Evolutionary conservation across 2,888 invertebrate genomes (phyloP).

Genomic region (Hydrotaea cyrtoneurina): DNA sequence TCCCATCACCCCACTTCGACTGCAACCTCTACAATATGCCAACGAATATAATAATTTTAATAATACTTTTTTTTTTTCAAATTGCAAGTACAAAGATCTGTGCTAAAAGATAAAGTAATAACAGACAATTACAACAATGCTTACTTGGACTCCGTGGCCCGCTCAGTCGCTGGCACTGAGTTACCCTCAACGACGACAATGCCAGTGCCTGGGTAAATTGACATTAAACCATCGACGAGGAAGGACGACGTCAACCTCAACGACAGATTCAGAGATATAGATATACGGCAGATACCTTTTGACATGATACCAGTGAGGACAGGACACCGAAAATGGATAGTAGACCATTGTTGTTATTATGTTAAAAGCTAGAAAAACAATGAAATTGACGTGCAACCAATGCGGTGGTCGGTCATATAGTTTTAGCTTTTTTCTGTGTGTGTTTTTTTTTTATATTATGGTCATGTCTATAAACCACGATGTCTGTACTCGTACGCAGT

Average conservation of each 20-base stretch:
- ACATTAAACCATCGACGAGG: neutral
- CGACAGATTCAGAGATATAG: constrained; percentile 6
- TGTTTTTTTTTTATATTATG: neutral
- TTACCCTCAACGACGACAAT: neutral
- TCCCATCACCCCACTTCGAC: constrained; percentile 2
- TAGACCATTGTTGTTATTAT: constrained; percentile 40
- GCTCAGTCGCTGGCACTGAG: neutral
- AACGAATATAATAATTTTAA: constrained; percentile 29
- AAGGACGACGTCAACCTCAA: constrained; percentile 1
- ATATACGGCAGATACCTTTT: constrained; percentile 18
- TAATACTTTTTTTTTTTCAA: constrained; percentile 44
- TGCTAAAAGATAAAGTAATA: constrained; percentile 71
- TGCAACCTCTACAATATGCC: constrained; percentile 26
- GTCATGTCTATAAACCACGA: neutral
- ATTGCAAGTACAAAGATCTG: constrained; percentile 72
- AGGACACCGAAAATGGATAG: constrained; percentile 31
- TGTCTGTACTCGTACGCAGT: neutral
- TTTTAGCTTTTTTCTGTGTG: neutral
- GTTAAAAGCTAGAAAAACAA: neutral
- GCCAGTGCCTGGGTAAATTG: neutral
- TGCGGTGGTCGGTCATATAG: neutral
- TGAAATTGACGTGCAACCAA: constrained; percentile 6
- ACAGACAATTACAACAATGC: constrained; percentile 58
- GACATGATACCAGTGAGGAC: constrained; percentile 23
- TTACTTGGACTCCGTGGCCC: constrained; percentile 20